Conservation (phyloP, 1,140 invertebrate genomes). For the Phortica variegata region DNA sequence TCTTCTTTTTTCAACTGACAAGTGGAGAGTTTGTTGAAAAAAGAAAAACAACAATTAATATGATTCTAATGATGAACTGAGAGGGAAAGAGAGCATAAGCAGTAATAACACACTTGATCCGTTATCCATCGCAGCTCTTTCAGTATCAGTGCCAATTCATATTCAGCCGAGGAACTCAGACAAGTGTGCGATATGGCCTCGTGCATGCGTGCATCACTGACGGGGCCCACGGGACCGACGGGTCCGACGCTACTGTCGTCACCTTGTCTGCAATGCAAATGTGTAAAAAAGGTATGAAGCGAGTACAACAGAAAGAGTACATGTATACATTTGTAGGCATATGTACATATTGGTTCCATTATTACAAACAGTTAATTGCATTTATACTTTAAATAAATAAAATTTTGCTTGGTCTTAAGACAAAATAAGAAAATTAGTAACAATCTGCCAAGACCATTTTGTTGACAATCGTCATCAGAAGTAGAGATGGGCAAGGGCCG, state of each 20-base stretch:
- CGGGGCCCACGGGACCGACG: constrained; percentile 50
- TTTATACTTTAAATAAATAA: not conserved
- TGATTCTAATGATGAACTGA: no score
- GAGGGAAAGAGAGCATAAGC: no score
- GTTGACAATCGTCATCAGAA: no score
- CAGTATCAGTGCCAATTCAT: constrained; percentile 88
- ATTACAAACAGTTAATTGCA: not conserved
- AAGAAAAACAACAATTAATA: not conserved
- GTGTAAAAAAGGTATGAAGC: not conserved
- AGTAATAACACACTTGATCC: constrained; percentile 63
- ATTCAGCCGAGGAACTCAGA: constrained; percentile 69
- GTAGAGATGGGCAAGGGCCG: no score
- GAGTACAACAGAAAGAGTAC: not conserved
- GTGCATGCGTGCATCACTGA: constrained; percentile 47
- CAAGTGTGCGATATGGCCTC: constrained; percentile 61
- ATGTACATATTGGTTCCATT: no score
- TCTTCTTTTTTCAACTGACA: constrained; percentile 83
- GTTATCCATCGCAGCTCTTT: constrained; percentile 86
- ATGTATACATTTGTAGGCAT: not conserved
- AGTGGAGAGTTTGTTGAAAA: not conserved
- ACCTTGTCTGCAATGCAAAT: constrained; percentile 36
- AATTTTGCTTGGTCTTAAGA: not conserved
- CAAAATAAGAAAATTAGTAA: not conserved
- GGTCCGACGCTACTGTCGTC: constrained; percentile 58
- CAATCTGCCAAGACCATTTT: not conserved